These are phyloP conservation scores for Odontesthes bonariensis DNA, from an alignment of 2,113 vertebrate species.

Conservation along the genomic window DNA sequence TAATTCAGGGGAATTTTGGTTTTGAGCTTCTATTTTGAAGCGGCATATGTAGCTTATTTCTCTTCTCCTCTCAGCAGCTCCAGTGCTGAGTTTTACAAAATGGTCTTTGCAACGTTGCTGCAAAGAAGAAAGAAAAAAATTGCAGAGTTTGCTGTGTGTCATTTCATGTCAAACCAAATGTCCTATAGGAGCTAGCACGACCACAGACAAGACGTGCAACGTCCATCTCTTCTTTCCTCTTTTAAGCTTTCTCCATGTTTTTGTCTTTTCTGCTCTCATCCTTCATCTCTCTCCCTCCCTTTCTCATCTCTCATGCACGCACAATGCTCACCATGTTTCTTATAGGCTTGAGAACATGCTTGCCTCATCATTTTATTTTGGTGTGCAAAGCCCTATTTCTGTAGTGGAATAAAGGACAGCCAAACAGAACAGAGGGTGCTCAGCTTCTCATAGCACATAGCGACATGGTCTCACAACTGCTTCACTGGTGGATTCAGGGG, in stretches of 20 bases:
- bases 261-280: slow-evolving; percentile 41
- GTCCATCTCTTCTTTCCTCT: slow-evolving; percentile 18
- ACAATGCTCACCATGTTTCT: slow-evolving; percentile 66
- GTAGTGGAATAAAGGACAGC: slow-evolving; percentile 68
- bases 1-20: slow-evolving; percentile 64
- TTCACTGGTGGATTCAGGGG: slow-evolving; percentile 35
- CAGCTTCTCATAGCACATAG: slow-evolving; percentile 41
- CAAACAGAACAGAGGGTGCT: slow-evolving; percentile 56
- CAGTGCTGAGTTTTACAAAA: slow-evolving; percentile 64
- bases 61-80: slow-evolving; percentile 35
- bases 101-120: slow-evolving; percentile 30
- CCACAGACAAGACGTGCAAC: slow-evolving; percentile 21
- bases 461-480: slow-evolving; percentile 13
- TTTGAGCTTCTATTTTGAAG: slow-evolving; percentile 55
- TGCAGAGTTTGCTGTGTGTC: slow-evolving; percentile 71
- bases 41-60: slow-evolving; percentile 41
- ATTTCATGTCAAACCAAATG: slow-evolving; percentile 55
- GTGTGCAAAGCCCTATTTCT: slow-evolving; percentile 75
- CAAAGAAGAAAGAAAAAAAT: slow-evolving; percentile 50
- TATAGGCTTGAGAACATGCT: slow-evolving; percentile 69
- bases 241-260: slow-evolving; percentile 1
- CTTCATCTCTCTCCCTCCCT: slow-evolving; percentile 2
- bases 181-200: slow-evolving; percentile 39
- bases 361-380: slow-evolving; percentile 78
- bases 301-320: slow-evolving; percentile 6